These are phyloP conservation scores for Misgurnus mizolepis DNA, from an alignment of 2,113 vertebrate species.

Conservation along the genomic window DNA sequence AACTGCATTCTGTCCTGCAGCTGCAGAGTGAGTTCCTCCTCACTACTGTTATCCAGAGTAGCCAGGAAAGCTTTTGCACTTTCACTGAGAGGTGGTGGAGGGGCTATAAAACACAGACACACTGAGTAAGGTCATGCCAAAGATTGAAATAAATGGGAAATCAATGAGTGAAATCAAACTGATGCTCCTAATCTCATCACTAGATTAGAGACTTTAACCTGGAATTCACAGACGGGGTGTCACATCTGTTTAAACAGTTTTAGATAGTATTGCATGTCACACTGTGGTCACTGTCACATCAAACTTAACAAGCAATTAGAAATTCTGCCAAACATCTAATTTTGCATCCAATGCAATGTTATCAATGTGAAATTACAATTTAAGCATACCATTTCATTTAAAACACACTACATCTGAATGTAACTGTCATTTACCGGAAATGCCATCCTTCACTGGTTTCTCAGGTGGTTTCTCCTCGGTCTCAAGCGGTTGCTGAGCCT, in stretches of 20 bases:
- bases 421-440: conserved; percentile 59
- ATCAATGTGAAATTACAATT: too few species aligned
- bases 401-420: neutral
- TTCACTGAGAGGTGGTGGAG: conserved; percentile 74
- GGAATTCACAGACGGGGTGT: too few species aligned
- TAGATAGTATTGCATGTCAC: neutral
- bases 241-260: neutral
- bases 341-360: too few species aligned
- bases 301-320: too few species aligned
- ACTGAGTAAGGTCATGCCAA: neutral
- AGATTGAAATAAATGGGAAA: too few species aligned
- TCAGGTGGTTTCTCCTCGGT: conserved; percentile 68
- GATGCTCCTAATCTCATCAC: too few species aligned
- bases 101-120: conserved; percentile 46
- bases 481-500: conserved; percentile 51
- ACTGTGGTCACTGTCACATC: too few species aligned
- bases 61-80: conserved; percentile 82
- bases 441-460: conserved; percentile 52
- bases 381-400: too few species aligned
- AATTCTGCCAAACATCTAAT: too few species aligned
- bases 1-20: conserved; percentile 88
- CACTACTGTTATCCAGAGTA: conserved; percentile 83
- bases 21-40: conserved; percentile 84
- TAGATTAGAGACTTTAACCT: too few species aligned
- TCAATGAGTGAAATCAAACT: too few species aligned